Evolutionary conservation across 1,140 invertebrate species (phyloP).

Genomic region (Coelopa frigida): DNA sequence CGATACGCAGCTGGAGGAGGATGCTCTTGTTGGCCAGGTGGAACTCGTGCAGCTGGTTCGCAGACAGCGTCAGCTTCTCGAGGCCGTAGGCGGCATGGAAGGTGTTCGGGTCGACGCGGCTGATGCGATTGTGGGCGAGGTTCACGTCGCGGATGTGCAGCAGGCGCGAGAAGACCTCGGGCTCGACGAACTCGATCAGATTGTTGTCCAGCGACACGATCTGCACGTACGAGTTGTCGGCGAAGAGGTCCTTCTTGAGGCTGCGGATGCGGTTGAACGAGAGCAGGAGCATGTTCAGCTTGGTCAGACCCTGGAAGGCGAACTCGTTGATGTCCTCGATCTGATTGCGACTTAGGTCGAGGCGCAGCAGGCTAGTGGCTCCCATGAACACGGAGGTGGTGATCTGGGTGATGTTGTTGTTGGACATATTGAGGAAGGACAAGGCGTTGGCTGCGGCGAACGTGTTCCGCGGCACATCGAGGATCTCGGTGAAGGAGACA

Average conservation of each 20-base stretch:
- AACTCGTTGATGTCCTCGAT: slow-evolving; percentile 29
- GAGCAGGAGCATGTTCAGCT: slow-evolving; percentile 27
- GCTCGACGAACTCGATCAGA: slow-evolving; percentile 24
- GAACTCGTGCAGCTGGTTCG: slow-evolving; percentile 26
- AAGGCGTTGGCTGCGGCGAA: slow-evolving; percentile 34
- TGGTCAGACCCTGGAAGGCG: slow-evolving; percentile 32
- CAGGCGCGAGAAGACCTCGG: slow-evolving; percentile 34
- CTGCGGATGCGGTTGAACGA: slow-evolving; percentile 26
- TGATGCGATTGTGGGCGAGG: slow-evolving; percentile 28
- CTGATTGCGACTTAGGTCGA: slow-evolving; percentile 34
- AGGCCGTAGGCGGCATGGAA: slow-evolving; percentile 30
- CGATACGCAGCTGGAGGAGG: slow-evolving; percentile 30
- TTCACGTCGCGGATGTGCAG: slow-evolving; percentile 33
- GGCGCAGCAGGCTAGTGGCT: slow-evolving; percentile 27
- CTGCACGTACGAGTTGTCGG: slow-evolving; percentile 34
- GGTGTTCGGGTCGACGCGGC: slow-evolving; percentile 30
- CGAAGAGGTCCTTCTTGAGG: slow-evolving; percentile 31
- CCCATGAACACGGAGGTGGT: slow-evolving; percentile 37
- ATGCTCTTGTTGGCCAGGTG: slow-evolving; percentile 33
- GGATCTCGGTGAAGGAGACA: slow-evolving; percentile 32
- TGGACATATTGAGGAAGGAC: slow-evolving; percentile 29
- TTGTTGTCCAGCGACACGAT: slow-evolving; percentile 32
- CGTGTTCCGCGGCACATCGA: slow-evolving; percentile 34
- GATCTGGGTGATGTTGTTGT: slow-evolving; percentile 36
- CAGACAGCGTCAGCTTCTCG: slow-evolving; percentile 28